A percentile compares a stretch with the other conserved stretches of the same genome.
Conservation (phyloP, 2,113 vertebrate genomes). For the Philantomba maxwellii region DNA sequence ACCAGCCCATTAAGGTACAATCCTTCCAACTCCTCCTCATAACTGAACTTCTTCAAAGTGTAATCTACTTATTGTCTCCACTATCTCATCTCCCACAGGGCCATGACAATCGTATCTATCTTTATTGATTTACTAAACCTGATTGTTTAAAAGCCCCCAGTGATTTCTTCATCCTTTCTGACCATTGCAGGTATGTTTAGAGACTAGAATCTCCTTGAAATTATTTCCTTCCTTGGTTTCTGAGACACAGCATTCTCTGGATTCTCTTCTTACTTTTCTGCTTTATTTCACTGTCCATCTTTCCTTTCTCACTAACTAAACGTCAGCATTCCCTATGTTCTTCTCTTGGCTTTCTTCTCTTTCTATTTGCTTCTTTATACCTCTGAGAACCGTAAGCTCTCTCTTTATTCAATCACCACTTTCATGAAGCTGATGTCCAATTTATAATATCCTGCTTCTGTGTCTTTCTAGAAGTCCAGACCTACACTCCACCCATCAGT, state of each 20-base stretch:
- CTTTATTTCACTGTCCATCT: background rate
- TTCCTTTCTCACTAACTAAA: background rate
- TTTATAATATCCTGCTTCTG: background rate
- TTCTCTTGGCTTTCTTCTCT: background rate
- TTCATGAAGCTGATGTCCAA: background rate
- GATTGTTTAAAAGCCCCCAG: background rate
- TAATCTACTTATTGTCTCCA: background rate
- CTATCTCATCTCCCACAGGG: background rate
- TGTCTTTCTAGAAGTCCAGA: background rate
- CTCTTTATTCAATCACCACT: background rate
- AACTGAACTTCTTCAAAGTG: background rate
- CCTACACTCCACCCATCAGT: background rate
- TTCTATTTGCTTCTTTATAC: background rate
- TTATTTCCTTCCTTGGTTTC: background rate
- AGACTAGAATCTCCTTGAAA: background rate
- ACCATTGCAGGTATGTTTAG: background rate
- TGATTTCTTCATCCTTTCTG: background rate
- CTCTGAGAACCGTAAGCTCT: background rate
- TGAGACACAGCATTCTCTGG: background rate
- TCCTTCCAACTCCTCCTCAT: background rate
- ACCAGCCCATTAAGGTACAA: background rate
- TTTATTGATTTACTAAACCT: background rate
- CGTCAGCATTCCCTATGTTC: background rate
- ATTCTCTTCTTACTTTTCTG: background rate
- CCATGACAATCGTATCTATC: background rate